Base-by-base conservation (phyloP, 1,140 invertebrate genomes). In the Neodiprion lecontei region DNA sequence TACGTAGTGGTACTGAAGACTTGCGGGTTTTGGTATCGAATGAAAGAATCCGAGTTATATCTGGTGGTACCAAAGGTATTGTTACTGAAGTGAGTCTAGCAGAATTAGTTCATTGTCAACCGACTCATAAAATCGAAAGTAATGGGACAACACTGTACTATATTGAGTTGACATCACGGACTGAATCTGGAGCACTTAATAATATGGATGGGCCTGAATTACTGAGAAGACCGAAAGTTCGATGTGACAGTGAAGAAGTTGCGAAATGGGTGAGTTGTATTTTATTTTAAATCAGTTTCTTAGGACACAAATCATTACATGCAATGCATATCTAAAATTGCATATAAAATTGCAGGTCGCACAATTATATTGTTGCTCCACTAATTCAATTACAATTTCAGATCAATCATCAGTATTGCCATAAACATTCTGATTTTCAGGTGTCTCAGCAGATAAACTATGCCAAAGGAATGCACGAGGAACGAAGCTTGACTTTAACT, bases 391-490 rank as follows among this genome's bases (percentile, higher is more conserved):
- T 68, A 50, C 28, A 40, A 40, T 40, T 40, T 40, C 28, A 40
- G 28, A 40, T 40, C 28, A 70, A 70, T 8, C 14, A n/a, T 67
- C 2, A 17, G 5, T 70, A 40, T 68, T 14, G 7, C 72, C 61
- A n/a, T 50, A 17, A 21, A 11, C 66, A 70, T 48, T 72, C 74
- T 70, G 1, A 79, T 78, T 82, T 83, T 9, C 76, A 92, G 91
- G 91, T 92, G 67, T 90, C 90, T 4, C 91, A 94, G 78, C 91
- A 95, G 87, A 93, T 95, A 73, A 96, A 96, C 81, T 96, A 96
- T 87, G 96, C 96, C 61, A 96, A 95, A 85, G 93, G 93, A 81
- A 91, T 97, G 81, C 95, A 94, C 84, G 92, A 96, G 84, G 96
- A 98, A 89, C 90, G 92, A 8, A 86, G 82, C 69, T 77, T 89